Evolutionary conservation across 2,113 vertebrate species (phyloP).

Genomic region (Brachypodius melanocephalos): DNA sequence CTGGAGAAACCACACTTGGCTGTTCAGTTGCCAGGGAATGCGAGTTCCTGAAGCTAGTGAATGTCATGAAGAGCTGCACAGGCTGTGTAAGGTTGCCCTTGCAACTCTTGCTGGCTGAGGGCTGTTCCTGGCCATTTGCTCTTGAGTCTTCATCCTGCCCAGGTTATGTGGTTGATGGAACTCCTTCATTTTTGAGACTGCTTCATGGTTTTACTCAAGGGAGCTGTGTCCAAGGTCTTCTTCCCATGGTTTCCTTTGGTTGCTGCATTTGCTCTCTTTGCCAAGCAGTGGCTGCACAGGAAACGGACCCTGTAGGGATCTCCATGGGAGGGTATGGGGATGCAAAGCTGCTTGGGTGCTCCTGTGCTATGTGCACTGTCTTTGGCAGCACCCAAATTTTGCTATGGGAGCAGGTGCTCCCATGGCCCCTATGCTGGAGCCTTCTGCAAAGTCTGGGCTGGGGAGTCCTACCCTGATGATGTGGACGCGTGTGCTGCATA

Average conservation of each 20-base stretch:
- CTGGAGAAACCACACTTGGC: neutral
- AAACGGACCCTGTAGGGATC: neutral
- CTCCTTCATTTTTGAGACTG: neutral
- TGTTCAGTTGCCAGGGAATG: neutral
- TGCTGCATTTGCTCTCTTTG: accelerated
- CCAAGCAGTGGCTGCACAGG: neutral
- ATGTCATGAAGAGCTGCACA: accelerated
- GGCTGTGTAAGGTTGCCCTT: neutral
- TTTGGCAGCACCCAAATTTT: neutral
- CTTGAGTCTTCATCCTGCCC: neutral
- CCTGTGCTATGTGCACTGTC: neutral
- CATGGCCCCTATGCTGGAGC: neutral
- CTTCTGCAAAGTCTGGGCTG: neutral
- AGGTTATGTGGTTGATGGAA: neutral
- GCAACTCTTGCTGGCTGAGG: neutral
- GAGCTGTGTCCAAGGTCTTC: neutral
- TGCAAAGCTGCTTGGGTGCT: neutral
- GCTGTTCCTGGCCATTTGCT: neutral
- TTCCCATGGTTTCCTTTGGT: neutral
- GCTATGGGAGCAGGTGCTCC: neutral
- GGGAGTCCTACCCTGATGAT: accelerated
- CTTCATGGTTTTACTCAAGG: neutral
- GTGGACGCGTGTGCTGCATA: accelerated
- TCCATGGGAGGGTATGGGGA: accelerated
- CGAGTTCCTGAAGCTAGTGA: neutral